Conservation (phyloP, 30 jellyfish, hydroid and myxozoan genomes). For the Hydractinia echinata region DNA sequence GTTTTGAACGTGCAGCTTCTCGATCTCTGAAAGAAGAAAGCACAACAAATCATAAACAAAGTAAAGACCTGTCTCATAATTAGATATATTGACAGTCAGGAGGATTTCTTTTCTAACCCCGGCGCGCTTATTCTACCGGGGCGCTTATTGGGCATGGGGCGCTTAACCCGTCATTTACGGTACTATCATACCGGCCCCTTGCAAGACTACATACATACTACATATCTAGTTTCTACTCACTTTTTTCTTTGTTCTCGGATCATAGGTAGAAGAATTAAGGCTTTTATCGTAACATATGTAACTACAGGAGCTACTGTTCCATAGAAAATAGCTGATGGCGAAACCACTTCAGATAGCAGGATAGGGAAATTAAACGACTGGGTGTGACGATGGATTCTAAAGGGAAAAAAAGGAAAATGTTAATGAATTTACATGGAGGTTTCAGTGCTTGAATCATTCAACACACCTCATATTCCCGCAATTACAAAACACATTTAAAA, state of each 20-base stretch:
- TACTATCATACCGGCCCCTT: neutral
- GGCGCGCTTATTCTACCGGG: too few species aligned
- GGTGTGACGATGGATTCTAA: conserved; percentile 74
- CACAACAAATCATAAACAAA: too few species aligned
- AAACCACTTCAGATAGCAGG: conserved; percentile 61
- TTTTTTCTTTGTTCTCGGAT: conserved; percentile 59
- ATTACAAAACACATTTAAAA: too few species aligned
- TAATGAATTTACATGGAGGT: neutral
- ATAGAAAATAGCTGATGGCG: conserved; percentile 85
- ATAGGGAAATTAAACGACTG: conserved; percentile 85
- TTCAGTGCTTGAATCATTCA: too few species aligned
- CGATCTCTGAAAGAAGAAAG: conserved; percentile 7
- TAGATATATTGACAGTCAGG: too few species aligned
- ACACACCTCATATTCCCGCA: too few species aligned
- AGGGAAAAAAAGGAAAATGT: neutral
- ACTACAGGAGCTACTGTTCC: conserved; percentile 78
- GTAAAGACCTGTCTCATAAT: too few species aligned
- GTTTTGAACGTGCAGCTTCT: conserved; percentile 37
- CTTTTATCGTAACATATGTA: conserved; percentile 59
- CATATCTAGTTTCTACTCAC: conserved; percentile 27
- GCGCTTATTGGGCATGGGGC: too few species aligned
- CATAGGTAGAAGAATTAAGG: conserved; percentile 62
- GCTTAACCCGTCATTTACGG: too few species aligned
- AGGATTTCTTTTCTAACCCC: too few species aligned
- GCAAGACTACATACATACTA: neutral